Conservation (phyloP, 2,888 invertebrate species). For the Perizoma affinitatum region DNA sequence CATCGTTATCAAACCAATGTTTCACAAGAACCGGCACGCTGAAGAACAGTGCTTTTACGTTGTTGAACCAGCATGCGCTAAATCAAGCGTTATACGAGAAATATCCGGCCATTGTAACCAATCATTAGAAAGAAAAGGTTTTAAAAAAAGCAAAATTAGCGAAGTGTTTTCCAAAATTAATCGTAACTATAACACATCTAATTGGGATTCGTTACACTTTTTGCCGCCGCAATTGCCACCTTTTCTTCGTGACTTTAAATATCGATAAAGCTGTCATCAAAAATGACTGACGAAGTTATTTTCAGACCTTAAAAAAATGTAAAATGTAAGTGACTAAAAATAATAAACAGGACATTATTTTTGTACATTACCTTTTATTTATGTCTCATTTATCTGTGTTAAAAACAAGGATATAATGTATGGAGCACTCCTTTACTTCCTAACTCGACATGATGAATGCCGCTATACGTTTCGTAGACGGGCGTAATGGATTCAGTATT, state of each 20-base stretch:
- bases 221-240: conserved; percentile 65
- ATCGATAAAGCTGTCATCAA: conserved; percentile 21
- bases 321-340: conserved; percentile 11
- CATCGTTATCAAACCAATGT: conserved; percentile 47
- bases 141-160: conserved; percentile 4
- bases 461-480: conserved; percentile 38
- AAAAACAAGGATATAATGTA: conserved; percentile 33
- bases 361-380: conserved; percentile 14
- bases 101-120: conserved; percentile 44
- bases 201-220: conserved; percentile 55
- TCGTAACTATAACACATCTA: conserved; percentile 3
- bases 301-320: conserved; percentile 18
- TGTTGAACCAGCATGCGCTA: conserved; percentile 43
- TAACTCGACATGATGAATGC: conserved; percentile 43
- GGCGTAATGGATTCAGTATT: conserved; percentile 44
- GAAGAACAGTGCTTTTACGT: conserved; percentile 45
- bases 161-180: neutral
- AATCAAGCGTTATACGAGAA: conserved; percentile 48
- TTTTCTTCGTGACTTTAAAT: conserved; percentile 51
- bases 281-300: conserved; percentile 12
- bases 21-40: conserved; percentile 21
- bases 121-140: neutral
- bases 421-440: conserved; percentile 37
- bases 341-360: conserved; percentile 20
- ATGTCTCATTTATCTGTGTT: conserved; percentile 29